Conservation (phyloP, 2,797 vertebrate genomes). For the Microcaecilia unicolor region DNA sequence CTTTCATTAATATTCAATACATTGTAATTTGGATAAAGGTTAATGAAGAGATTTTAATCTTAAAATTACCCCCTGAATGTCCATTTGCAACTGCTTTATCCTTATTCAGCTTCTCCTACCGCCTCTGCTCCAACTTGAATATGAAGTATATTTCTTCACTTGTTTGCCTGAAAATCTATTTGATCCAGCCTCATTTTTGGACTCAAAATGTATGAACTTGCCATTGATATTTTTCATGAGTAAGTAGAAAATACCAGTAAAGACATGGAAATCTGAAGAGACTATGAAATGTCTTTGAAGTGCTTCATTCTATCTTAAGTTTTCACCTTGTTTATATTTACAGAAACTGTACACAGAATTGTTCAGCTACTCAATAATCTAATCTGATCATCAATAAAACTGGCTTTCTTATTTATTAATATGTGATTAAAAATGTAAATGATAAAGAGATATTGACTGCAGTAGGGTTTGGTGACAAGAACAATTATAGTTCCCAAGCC, state of each 20-base stretch:
- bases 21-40: no score
- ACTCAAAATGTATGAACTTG: no score
- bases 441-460: conserved; percentile 66
- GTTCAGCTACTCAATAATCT: conserved; percentile 61
- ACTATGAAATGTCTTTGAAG: conserved; percentile 17
- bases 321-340: conserved; percentile 63
- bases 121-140: no score
- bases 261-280: background rate
- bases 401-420: conserved; percentile 71
- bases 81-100: no score
- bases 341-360: conserved; percentile 41
- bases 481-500: conserved; percentile 50
- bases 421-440: conserved; percentile 75
- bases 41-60: no score
- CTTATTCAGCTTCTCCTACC: no score
- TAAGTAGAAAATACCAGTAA: background rate
- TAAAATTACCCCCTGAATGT: no score
- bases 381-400: conserved; percentile 67
- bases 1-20: no score
- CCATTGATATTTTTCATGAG: no score
- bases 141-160: no score
- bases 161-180: no score
- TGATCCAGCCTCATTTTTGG: no score
- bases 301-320: conserved; percentile 38
- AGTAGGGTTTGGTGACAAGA: conserved; percentile 55